A percentile compares a stretch with the other conserved stretches of the same genome.
These are phyloP conservation scores for Ptychoptera albimana DNA, from an alignment of 2,888 invertebrate genomes.

Conservation along the genomic window DNA sequence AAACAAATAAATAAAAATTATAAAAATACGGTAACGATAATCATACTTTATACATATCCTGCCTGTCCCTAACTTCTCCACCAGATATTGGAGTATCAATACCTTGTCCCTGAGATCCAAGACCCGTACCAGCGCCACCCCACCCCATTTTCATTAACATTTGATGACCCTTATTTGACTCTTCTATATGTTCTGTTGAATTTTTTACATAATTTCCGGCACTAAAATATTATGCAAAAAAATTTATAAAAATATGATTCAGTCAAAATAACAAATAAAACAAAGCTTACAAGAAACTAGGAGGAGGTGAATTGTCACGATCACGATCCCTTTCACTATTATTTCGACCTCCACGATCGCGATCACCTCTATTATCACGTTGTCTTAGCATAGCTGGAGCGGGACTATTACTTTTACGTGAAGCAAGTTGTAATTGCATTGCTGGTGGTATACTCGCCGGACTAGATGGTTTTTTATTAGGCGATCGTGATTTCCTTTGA, in stretches of 20 bases:
- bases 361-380: conserved; percentile 13
- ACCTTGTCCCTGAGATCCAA: conserved; percentile 90
- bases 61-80: conserved; percentile 75
- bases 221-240: conserved; percentile 16
- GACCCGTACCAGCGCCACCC: conserved; percentile 73
- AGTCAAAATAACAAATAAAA: neutral
- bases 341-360: conserved; percentile 8
- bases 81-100: conserved; percentile 89
- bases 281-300: conserved; percentile 53
- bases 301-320: conserved; percentile 43
- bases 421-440: neutral
- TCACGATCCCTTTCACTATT: conserved; percentile 26
- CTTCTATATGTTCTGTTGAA: conserved; percentile 52
- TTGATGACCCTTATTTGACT: conserved; percentile 93
- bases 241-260: conserved; percentile 8
- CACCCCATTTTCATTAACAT: conserved; percentile 97
- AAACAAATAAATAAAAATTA: neutral
- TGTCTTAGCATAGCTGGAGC: conserved; percentile 5
- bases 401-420: neutral
- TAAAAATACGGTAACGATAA: neutral
- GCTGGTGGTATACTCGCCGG: conserved; percentile 13
- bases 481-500: conserved; percentile 15
- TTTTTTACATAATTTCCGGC: conserved; percentile 24
- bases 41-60: conserved; percentile 70
- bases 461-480: too few relatives aligned